These are phyloP conservation scores for Heliconius eleuchia DNA, from an alignment of 1,140 invertebrate genomes.

Conservation along the genomic window DNA sequence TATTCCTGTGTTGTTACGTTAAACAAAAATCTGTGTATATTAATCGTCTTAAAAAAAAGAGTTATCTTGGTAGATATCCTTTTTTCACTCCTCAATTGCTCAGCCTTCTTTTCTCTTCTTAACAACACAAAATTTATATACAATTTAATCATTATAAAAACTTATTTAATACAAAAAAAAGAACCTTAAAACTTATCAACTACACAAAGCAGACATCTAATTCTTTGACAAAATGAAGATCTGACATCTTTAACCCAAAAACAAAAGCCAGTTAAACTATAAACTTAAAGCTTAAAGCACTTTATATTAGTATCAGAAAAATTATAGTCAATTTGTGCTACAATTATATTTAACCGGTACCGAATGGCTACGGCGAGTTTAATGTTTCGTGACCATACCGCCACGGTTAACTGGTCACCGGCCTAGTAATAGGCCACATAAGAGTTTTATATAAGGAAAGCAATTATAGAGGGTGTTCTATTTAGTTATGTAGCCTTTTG, in stretches of 20 bases:
- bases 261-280: background rate
- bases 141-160: too few species aligned
- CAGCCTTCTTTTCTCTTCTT: too few species aligned
- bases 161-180: too few species aligned
- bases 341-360: conserved; percentile 32
- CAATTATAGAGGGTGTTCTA: conserved; percentile 11
- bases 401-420: conserved; percentile 26
- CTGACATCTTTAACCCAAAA: background rate
- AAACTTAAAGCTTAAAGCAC: conserved; percentile 19
- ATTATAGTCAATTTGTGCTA: conserved; percentile 24
- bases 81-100: too few species aligned
- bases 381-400: conserved; percentile 32
- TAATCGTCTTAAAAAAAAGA: too few species aligned
- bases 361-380: conserved; percentile 16
- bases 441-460: conserved; percentile 27
- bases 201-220: too few species aligned
- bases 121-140: too few species aligned
- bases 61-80: too few species aligned
- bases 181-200: too few species aligned
- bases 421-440: conserved; percentile 31
- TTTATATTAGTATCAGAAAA: conserved; percentile 29
- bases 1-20: too few species aligned
- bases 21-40: too few species aligned
- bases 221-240: background rate
- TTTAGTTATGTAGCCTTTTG: background rate